These are phyloP conservation scores for Babyrousa celebensis DNA, from an alignment of 2,797 vertebrate genomes.

Conservation along the genomic window DNA sequence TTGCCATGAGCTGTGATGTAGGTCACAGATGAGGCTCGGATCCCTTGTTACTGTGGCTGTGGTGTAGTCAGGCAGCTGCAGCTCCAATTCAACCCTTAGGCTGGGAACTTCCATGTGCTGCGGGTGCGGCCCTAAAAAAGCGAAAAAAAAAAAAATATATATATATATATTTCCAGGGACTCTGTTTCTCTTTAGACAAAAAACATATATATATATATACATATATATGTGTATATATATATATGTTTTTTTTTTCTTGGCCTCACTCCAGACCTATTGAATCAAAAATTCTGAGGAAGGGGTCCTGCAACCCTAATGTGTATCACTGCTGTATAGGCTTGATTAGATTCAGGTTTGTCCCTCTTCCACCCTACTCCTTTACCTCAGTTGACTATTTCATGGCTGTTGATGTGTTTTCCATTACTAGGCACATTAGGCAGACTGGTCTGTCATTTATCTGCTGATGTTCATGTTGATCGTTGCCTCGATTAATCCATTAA, in stretches of 20 bases:
- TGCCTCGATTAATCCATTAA: background rate
- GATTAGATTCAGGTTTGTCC: conserved; percentile 25
- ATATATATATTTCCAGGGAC: too few species aligned
- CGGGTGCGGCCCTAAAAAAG: too few species aligned
- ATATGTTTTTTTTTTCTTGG: background rate
- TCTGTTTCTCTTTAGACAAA: too few species aligned
- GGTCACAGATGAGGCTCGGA: too few species aligned
- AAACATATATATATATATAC: too few species aligned
- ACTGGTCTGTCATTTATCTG: background rate
- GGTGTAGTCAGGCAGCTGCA: too few species aligned
- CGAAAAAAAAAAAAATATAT: too few species aligned
- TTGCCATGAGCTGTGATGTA: too few species aligned
- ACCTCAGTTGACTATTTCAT: background rate
- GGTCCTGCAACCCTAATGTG: background rate
- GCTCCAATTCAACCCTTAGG: too few species aligned
- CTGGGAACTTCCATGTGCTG: too few species aligned
- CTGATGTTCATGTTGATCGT: background rate
- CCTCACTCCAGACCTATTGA: background rate
- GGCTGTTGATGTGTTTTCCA: background rate
- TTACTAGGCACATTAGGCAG: background rate
- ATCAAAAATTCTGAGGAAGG: background rate
- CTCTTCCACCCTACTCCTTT: background rate
- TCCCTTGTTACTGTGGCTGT: too few species aligned
- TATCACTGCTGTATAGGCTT: background rate
- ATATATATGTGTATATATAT: too few species aligned